Conservation (phyloP, 1,140 invertebrate genomes). For the Bombus affinis region DNA sequence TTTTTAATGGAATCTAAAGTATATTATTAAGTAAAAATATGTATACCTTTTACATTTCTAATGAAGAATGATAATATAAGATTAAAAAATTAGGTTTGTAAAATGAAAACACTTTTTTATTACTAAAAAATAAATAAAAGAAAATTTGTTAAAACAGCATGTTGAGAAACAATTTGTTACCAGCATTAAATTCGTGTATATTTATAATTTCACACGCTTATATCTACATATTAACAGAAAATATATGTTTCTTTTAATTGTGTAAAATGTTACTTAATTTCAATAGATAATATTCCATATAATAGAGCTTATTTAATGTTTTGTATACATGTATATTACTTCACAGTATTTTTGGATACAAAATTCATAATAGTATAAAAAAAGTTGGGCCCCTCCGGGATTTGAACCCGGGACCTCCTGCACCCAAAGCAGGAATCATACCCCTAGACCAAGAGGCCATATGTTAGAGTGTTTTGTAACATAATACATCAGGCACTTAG, state of each 20-base stretch:
- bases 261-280: not conserved
- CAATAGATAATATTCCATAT: not conserved
- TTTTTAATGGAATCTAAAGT: not conserved
- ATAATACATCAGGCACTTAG: rapidly evolving
- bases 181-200: too few relatives aligned
- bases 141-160: too few relatives aligned
- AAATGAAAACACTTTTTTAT: too few relatives aligned
- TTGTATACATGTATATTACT: not conserved
- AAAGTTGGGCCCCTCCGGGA: conserved; percentile 84
- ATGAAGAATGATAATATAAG: not conserved
- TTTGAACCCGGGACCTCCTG: conserved; percentile 89
- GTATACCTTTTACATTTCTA: not conserved
- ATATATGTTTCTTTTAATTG: not conserved
- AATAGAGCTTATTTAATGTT: too few relatives aligned
- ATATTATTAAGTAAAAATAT: not conserved
- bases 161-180: too few relatives aligned
- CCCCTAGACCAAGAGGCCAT: conserved; percentile 87
- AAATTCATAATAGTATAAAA: conserved; percentile 24
- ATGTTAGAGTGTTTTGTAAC: not conserved
- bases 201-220: too few relatives aligned
- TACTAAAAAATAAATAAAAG: too few relatives aligned
- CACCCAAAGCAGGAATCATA: conserved; percentile 87
- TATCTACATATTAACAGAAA: not conserved
- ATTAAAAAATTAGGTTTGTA: too few relatives aligned
- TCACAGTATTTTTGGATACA: not conserved